Base-by-base conservation (phyloP, 2,113 vertebrate genomes). In the Pseudorectes ferrugineus region DNA sequence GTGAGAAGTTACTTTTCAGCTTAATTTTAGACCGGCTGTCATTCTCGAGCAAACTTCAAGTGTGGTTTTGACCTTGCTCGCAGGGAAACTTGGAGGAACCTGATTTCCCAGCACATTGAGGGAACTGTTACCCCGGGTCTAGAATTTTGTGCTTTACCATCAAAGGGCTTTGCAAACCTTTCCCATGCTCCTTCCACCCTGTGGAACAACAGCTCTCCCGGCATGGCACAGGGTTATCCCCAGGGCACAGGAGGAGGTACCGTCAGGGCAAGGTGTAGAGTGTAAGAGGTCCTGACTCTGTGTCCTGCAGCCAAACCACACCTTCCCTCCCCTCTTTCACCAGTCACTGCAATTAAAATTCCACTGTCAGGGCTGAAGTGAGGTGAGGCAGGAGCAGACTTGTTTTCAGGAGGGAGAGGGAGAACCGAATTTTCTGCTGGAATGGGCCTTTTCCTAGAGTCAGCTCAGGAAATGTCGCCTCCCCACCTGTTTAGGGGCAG, bases 281-380 rank as follows among this genome's bases (percentile, higher is more conserved):
- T 12, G 35, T 48, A 59, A 77, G 76, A 89, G 68, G 92, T 94
- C 96, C 91, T 54, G 75, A 35, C 78, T 78, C 18, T 33, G 65
- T 78, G 83, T 97, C 94, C 91, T 92, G 77, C 85, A 88, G 92
- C 93, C 94, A 95, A 95, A 87, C 84, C 94, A 87, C 81, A 77
- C 88, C 94, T 95, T 88, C 73, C 73, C 94, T 85, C 65, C 73
- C 40, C 67, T 87, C 71, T 65, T 90, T 54, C 82, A 75, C 78
- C 85, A 93, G 89, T 83, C 88, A 55, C 67, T 94, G 93, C 95
- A 96, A 97, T 97, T 97, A 97, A 97, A 95, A 96, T 97, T 97
- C 95, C 95, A 71, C 59, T 1, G 0, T 92, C 75, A 84, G 78
- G 73, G 67, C 92, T 88, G 67, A 54, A 79, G 88, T 26, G 73